Evolutionary conservation across 2,113 vertebrate genomes (phyloP).

Genomic region (Egretta garzetta): DNA sequence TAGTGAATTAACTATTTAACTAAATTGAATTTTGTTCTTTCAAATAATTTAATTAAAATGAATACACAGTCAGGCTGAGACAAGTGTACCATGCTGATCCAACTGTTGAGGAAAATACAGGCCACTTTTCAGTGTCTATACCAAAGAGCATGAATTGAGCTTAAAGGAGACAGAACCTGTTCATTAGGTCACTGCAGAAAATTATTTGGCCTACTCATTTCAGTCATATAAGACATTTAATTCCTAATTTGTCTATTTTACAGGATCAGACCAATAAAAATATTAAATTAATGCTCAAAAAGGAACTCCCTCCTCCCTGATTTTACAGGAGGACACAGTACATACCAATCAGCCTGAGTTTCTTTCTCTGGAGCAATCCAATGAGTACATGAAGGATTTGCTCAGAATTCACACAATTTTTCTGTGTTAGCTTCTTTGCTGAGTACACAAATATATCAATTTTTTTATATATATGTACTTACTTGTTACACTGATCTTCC

Average conservation of each 20-base stretch:
- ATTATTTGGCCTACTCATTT: not conserved
- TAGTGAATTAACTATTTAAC: not conserved
- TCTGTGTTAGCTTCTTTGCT: not conserved
- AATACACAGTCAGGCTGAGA: not conserved
- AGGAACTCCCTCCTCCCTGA: not conserved
- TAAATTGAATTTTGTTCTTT: not conserved
- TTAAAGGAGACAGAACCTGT: not conserved
- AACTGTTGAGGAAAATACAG: not conserved
- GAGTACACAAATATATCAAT: not conserved
- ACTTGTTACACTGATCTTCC: not conserved
- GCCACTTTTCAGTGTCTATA: not conserved
- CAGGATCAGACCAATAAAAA: not conserved
- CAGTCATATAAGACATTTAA: not conserved
- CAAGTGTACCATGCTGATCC: not conserved
- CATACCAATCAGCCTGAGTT: not conserved
- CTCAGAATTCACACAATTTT: not conserved
- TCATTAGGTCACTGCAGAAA: not conserved
- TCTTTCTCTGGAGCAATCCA: not conserved
- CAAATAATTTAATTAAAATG: not conserved
- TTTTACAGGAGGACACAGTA: not conserved
- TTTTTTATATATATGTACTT: not conserved
- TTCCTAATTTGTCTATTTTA: not conserved
- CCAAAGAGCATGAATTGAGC: not conserved
- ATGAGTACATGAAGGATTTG: not conserved
- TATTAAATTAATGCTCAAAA: not conserved